Percentiles rank a stretch among this genome's conserved stretches.
Conservation (phyloP, 2,113 vertebrate genomes). For the Onychostruthus taczanowskii region DNA sequence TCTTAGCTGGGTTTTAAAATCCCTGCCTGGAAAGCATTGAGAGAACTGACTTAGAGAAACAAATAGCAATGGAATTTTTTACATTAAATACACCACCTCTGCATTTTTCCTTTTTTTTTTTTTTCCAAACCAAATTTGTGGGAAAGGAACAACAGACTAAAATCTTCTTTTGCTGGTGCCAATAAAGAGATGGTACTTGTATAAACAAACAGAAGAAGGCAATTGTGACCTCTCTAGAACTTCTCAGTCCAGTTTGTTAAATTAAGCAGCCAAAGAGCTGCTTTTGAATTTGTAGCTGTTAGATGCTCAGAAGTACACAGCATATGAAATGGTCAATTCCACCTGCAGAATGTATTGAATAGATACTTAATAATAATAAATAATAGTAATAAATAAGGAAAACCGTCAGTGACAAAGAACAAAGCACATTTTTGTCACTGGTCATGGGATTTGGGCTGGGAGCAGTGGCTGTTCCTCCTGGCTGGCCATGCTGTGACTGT, state of each 20-base stretch:
- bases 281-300: neutral
- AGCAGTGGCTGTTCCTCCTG: neutral
- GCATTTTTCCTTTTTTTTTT: neutral
- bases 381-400: neutral
- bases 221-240: neutral
- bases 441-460: neutral
- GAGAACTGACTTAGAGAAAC: neutral
- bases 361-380: neutral
- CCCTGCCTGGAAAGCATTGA: neutral
- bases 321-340: neutral
- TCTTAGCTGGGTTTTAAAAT: neutral
- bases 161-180: neutral
- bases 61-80: accelerated
- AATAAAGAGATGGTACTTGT: neutral
- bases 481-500: neutral
- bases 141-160: neutral
- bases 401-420: neutral
- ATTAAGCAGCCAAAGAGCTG: neutral
- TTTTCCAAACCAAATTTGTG: neutral
- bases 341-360: neutral
- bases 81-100: neutral
- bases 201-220: neutral
- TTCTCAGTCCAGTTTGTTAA: neutral
- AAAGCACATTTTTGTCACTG: neutral
- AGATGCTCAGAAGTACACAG: neutral